A percentile compares a stretch with the other conserved stretches of the same genome.
Evolutionary conservation across 2,888 invertebrate genomes (phyloP).

Genomic region (Ichneumon xanthorius): DNA sequence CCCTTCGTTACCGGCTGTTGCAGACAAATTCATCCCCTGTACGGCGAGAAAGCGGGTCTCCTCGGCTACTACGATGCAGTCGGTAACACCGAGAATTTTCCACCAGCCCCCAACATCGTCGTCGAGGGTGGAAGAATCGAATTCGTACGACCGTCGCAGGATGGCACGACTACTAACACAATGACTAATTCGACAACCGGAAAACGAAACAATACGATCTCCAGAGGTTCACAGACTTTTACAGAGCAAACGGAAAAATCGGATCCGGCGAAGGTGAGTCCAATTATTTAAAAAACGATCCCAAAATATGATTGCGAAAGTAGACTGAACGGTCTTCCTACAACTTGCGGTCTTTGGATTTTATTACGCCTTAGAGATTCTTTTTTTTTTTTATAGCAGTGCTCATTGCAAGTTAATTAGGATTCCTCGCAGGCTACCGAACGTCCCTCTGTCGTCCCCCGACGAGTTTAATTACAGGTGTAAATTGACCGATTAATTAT

Average conservation of each 20-base stretch:
- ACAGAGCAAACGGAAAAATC: slow-evolving; percentile 80
- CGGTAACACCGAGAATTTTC: slow-evolving; percentile 83
- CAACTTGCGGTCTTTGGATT: not conserved
- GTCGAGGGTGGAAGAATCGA: slow-evolving; percentile 86
- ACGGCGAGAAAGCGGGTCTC: slow-evolving; percentile 84
- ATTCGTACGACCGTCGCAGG: slow-evolving; percentile 85
- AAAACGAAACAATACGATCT: slow-evolving; percentile 75
- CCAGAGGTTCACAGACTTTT: slow-evolving; percentile 80
- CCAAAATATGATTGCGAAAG: not conserved
- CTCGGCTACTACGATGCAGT: slow-evolving; percentile 82
- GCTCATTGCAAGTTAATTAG: slow-evolving; percentile 14
- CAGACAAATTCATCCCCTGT: slow-evolving; percentile 84
- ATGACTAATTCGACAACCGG: slow-evolving; percentile 61
- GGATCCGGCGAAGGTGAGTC: slow-evolving; percentile 82
- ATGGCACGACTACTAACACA: slow-evolving; percentile 80
- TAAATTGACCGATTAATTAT: slow-evolving; percentile 69
- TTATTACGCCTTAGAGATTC: not conserved
- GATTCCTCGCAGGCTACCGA: not conserved
- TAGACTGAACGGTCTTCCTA: not conserved
- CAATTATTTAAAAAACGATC: not conserved
- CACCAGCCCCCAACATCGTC: slow-evolving; percentile 85
- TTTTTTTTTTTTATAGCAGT: not conserved
- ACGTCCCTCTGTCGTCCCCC: slow-evolving; percentile 13
- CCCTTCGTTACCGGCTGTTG: slow-evolving; percentile 79
- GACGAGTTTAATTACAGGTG: slow-evolving; percentile 66